Percentiles rank a stretch among this genome's conserved stretches.
These are phyloP conservation scores for Holothuria glaberrima DNA, from an alignment of 35 echinoderm and acorn worm genomes.

Conservation along the genomic window DNA sequence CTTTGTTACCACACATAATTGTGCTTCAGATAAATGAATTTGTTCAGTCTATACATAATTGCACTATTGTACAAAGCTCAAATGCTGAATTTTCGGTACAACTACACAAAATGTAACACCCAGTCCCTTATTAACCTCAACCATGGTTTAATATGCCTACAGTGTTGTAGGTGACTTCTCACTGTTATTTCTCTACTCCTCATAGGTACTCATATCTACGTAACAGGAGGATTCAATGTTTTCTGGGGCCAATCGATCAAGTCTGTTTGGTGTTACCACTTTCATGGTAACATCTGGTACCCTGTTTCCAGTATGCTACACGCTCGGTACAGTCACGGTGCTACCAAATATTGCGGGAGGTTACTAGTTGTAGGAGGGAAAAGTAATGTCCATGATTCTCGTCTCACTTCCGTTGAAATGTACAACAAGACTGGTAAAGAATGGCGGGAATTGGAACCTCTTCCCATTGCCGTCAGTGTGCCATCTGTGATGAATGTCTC, in stretches of 20 bases:
- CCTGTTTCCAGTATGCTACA: conserved; percentile 46
- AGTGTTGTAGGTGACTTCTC: too few species aligned
- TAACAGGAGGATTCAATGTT: conserved; percentile 78
- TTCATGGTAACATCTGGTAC: conserved; percentile 70
- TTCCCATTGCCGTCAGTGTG: conserved; percentile 76
- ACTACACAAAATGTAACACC: too few species aligned
- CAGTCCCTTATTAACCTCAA: too few species aligned
- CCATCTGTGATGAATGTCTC: conserved; percentile 54
- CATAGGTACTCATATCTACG: conserved; percentile 62
- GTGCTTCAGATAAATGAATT: too few species aligned
- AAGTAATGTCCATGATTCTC: conserved; percentile 42
- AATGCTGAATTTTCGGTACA: too few species aligned
- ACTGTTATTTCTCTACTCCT: conserved; percentile 9
- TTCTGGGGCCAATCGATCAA: conserved; percentile 51
- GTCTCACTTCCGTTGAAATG: conserved; percentile 72
- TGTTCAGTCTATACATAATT: too few species aligned
- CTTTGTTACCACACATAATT: too few species aligned
- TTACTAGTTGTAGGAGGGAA: conserved; percentile 84
- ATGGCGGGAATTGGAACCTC: conserved; percentile 55
- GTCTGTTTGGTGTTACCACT: conserved; percentile 73
- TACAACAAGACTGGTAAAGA: conserved; percentile 49
- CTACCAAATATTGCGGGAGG: conserved; percentile 29
- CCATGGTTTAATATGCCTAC: too few species aligned
- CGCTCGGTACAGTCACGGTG: conserved; percentile 71
- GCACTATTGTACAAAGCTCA: too few species aligned